These are phyloP conservation scores for Pogonognathellus flavescens DNA, from an alignment of 1,140 invertebrate species.

Conservation along the genomic window DNA sequence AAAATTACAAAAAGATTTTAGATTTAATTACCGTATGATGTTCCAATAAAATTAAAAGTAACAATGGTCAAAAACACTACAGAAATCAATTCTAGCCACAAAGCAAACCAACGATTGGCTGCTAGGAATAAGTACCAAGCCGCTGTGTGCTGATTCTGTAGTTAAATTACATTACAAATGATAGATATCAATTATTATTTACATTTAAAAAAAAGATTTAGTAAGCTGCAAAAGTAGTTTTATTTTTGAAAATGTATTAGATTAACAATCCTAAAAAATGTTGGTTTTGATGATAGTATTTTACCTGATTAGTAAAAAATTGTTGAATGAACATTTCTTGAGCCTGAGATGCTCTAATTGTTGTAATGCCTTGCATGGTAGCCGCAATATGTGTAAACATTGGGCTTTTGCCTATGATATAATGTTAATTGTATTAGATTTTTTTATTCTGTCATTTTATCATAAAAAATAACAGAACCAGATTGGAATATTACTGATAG, in stretches of 20 bases:
- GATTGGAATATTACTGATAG: constrained; percentile 67
- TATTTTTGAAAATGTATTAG: not conserved
- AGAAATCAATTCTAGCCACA: constrained; percentile 59
- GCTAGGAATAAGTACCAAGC: constrained; percentile 78
- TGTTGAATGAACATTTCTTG: constrained; percentile 83
- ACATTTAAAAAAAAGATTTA: too few species aligned
- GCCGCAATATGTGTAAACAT: constrained; percentile 90
- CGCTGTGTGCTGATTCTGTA: constrained; percentile 74
- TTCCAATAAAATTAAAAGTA: constrained; percentile 51
- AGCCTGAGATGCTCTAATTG: constrained; percentile 85
- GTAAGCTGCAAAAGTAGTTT: too few species aligned
- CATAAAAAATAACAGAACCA: too few species aligned
- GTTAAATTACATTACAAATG: not conserved
- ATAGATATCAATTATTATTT: not conserved
- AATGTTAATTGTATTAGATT: too few species aligned
- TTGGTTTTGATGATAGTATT: too few species aligned
- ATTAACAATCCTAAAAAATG: not conserved
- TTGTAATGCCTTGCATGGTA: constrained; percentile 88
- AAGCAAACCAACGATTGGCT: constrained; percentile 70
- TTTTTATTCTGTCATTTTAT: too few species aligned
- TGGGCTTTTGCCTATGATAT: constrained; percentile 82
- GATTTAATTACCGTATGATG: too few species aligned
- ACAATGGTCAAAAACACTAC: constrained; percentile 50
- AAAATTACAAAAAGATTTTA: too few species aligned
- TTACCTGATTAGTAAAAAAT: constrained; percentile 79